Evolutionary conservation across 2,888 invertebrate species (phyloP), one percentile per base, ranked within the genome.

Genomic region (Parnassius mnemosyne): DNA sequence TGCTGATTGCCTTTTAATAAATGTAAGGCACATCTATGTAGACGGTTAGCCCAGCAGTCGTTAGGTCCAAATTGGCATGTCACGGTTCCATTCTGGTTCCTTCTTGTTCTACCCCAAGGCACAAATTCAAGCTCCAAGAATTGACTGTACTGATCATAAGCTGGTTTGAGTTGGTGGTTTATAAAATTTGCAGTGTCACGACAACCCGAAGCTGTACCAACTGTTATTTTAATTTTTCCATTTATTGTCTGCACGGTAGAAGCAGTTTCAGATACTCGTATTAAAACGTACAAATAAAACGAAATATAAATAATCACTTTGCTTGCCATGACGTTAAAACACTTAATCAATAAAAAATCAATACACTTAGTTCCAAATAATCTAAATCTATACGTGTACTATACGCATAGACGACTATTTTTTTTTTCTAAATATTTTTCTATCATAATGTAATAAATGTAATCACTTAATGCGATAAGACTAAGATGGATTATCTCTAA

Each of bases 31-130:
- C 92, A 92, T 67, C 90, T 78, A 11, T 92, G 87, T 0, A 86
- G 66, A 10, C 86, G 80, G 58, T 92, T 92, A 0, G 89, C 89
- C 79, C 81, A 87, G 68, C 92, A 92, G 64, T 90, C 90, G 46
- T 70, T 69, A 0, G 9, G 62, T 2, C 77, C 77, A 41, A 86
- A 87, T 58, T 85, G 84, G 60, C 92, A 92, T 1, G 60, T 66
- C 11, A 86, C 65, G 2, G 61, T 67, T 3, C 80, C 84, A 42
- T 84, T 70, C 0, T 59, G 63, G 12, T 74, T 69, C 51, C 81
- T 72, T 1, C 16, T 16, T 0, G 87, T 84, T 60, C 85, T 83
- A 13, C 91, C 92, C 92, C 92, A 92, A 1, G 89, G 85, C 1
- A 92, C 75, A 55, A 87, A 89, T 66, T 89, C 83, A 0, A 91